phyloP scores from a whole-genome alignment of 2,113 vertebrate genomes.

The Gavia stellata region DNA sequence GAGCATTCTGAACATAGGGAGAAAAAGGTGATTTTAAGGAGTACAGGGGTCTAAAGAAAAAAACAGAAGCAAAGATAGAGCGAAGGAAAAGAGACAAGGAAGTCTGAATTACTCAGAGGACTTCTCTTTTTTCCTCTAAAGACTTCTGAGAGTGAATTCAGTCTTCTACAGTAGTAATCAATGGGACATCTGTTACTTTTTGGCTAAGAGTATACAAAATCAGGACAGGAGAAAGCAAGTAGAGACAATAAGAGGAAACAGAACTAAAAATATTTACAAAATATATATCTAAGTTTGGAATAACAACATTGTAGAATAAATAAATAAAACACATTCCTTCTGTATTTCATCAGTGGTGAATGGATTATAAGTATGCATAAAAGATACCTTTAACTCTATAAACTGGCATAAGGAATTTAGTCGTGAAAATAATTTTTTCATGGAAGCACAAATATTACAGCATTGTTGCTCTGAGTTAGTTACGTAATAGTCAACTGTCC shows the following conservation, averaged over 20 bases:
- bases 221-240: background rate
- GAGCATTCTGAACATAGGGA: background rate
- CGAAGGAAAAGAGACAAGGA: background rate
- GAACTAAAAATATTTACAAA: background rate
- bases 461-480: background rate
- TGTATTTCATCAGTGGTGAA: background rate
- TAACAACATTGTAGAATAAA: background rate
- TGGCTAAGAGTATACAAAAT: background rate
- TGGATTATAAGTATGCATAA: background rate
- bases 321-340: background rate
- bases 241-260: background rate
- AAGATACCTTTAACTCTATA: background rate
- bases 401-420: background rate
- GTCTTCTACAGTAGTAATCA: background rate
- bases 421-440: background rate
- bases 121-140: background rate
- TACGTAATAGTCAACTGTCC: background rate
- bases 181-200: background rate
- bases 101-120: background rate
- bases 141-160: background rate
- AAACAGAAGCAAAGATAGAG: background rate
- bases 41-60: fast-evolving
- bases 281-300: background rate
- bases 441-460: background rate
- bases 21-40: background rate